These are phyloP conservation scores for Hassar affinis DNA, from an alignment of 2,113 vertebrate genomes.

Conservation along the genomic window DNA sequence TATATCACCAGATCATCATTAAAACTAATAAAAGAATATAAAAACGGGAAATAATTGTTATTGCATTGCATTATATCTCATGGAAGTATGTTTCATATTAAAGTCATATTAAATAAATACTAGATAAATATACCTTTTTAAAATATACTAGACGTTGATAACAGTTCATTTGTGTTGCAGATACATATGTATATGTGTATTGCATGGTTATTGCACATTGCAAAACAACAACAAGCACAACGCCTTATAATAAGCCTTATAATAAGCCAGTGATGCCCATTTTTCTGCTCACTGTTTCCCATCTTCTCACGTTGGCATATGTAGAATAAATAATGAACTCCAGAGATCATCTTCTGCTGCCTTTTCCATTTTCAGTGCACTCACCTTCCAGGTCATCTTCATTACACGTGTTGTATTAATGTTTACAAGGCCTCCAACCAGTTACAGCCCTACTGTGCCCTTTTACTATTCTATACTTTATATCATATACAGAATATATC, in stretches of 20 bases:
- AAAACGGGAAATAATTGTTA: not conserved
- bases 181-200: not conserved
- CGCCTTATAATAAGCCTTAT: not conserved
- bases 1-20: not conserved
- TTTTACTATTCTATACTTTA: not conserved
- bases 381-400: slow-evolving; percentile 54
- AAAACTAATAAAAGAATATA: no score
- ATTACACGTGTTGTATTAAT: not conserved
- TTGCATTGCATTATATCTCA: not conserved
- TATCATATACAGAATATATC: not conserved
- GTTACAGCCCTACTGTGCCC: not conserved
- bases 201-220: not conserved
- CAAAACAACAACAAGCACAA: not conserved
- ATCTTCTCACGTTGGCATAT: slow-evolving; percentile 11
- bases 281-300: not conserved
- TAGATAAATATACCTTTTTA: not conserved
- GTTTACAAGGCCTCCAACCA: not conserved
- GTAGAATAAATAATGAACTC: slow-evolving; percentile 35
- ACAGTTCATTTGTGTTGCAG: not conserved
- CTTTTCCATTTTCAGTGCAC: slow-evolving; percentile 55
- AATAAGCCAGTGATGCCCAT: not conserved
- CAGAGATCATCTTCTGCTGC: slow-evolving; percentile 43
- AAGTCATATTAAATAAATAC: not conserved
- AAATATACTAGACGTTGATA: not conserved
- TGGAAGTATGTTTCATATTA: no score